These are phyloP conservation scores for Holothuria scabra DNA, from an alignment of 53 echinoderm and acorn worm species.

Conservation along the genomic window DNA sequence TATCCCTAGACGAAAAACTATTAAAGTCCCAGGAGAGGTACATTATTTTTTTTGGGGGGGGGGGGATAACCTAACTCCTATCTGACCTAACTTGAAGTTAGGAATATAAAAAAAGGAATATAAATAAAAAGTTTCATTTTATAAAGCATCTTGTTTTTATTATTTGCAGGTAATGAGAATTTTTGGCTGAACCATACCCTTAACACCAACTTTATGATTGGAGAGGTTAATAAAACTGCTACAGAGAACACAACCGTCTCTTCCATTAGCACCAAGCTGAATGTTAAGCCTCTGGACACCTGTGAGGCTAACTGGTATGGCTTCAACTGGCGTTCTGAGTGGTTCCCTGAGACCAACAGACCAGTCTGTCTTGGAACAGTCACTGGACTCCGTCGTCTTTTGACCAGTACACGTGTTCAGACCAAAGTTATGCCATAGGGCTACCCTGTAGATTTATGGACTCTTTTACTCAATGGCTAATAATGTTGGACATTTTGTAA, in stretches of 20 bases:
- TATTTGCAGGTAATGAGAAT: constrained; percentile 62
- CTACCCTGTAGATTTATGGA: too few species aligned
- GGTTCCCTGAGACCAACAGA: constrained; percentile 60
- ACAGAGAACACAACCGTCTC: background rate
- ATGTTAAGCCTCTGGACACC: constrained; percentile 36
- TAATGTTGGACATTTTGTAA: background rate
- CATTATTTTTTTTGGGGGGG: too few species aligned
- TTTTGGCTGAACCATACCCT: constrained; percentile 72
- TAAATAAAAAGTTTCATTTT: background rate
- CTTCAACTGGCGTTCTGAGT: constrained; percentile 67
- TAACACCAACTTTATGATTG: constrained; percentile 81
- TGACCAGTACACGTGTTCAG: constrained; percentile 9
- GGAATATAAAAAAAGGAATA: background rate
- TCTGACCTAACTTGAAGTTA: background rate
- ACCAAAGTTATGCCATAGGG: constrained; percentile 11
- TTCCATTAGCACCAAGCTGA: background rate
- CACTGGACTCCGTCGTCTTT: constrained; percentile 17
- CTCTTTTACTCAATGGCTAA: too few species aligned
- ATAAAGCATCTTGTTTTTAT: background rate
- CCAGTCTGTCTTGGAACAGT: constrained; percentile 34
- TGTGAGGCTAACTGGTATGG: constrained; percentile 78
- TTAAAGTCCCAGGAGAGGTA: too few species aligned
- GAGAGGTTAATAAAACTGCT: constrained; percentile 10
- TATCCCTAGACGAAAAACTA: too few species aligned
- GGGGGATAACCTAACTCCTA: too few species aligned